These are phyloP conservation scores for Halcyon malimbica DNA, from an alignment of 2,113 vertebrate genomes.

Conservation along the genomic window DNA sequence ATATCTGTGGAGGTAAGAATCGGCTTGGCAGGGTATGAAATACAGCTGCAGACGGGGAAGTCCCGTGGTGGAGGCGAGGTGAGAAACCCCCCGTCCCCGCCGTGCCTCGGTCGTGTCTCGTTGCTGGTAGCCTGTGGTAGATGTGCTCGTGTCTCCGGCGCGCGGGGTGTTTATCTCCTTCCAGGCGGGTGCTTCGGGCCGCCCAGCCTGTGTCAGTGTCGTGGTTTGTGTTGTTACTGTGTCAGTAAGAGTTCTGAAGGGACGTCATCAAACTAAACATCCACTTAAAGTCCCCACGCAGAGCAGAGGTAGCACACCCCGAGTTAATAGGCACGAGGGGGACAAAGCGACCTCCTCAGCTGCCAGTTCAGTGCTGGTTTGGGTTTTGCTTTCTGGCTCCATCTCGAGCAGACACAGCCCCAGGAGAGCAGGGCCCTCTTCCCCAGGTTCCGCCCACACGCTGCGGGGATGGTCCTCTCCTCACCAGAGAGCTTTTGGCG, in stretches of 20 bases:
- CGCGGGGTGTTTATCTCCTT: not conserved
- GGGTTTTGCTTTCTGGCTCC: not conserved
- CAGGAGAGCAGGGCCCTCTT: not conserved
- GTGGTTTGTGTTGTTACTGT: not conserved
- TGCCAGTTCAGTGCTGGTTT: not conserved
- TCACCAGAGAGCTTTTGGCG: not conserved
- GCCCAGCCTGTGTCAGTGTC: not conserved
- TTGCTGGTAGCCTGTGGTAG: not conserved
- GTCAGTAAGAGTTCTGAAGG: not conserved
- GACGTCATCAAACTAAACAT: not conserved
- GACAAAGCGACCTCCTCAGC: not conserved
- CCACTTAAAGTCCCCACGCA: not conserved
- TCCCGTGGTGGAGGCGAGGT: fast-evolving
- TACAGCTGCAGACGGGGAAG: not conserved
- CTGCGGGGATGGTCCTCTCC: not conserved
- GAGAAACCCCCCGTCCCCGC: not conserved
- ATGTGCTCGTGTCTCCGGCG: fast-evolving
- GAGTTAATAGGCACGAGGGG: not conserved
- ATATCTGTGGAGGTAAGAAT: constrained; percentile 93
- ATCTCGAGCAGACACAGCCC: not conserved
- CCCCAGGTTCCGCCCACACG: not conserved
- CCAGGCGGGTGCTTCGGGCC: not conserved
- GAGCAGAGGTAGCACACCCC: not conserved
- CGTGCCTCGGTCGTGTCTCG: fast-evolving
- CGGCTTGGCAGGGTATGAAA: fast-evolving